A percentile compares a stretch with the other conserved stretches of the same genome.
Evolutionary conservation across 2,888 invertebrate genomes (phyloP).

Genomic region (Congeria kusceri): DNA sequence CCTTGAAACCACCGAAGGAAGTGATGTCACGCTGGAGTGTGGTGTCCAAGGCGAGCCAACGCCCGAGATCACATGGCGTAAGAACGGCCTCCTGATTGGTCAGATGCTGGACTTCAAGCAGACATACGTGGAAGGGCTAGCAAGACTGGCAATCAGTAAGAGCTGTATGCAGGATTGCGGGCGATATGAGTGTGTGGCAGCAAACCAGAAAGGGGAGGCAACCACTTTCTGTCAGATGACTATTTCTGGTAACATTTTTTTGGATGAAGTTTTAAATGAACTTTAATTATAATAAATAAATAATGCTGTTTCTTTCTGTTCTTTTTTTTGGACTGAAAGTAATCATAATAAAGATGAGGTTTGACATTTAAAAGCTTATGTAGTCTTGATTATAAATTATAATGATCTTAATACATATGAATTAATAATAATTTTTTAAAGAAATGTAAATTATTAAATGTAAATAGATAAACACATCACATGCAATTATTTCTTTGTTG

Average conservation of each 20-base stretch:
- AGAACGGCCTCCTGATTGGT: conserved; percentile 73
- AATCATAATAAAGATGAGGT: too few species aligned
- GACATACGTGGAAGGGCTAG: conserved; percentile 70
- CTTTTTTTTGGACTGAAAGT: too few species aligned
- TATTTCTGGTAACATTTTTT: conserved; percentile 48
- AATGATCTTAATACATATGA: too few species aligned
- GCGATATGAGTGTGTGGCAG: conserved; percentile 76
- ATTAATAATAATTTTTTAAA: too few species aligned
- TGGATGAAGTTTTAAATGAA: neutral
- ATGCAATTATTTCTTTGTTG: too few species aligned
- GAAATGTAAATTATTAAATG: too few species aligned
- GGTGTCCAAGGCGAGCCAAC: conserved; percentile 69
- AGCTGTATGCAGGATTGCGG: conserved; percentile 73
- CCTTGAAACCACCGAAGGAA: conserved; percentile 58
- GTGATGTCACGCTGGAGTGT: conserved; percentile 71
- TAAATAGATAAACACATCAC: too few species aligned
- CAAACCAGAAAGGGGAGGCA: conserved; percentile 71
- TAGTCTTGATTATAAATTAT: too few species aligned
- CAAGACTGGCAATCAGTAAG: conserved; percentile 72
- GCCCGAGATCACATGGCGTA: conserved; percentile 77
- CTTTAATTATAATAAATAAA: neutral
- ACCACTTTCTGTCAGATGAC: conserved; percentile 69
- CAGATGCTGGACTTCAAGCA: conserved; percentile 73
- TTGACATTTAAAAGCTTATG: too few species aligned
- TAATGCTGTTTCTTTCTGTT: too few species aligned